Evolutionary conservation across 2,113 vertebrate species (phyloP).

Genomic region (Phaetusa simplex): DNA sequence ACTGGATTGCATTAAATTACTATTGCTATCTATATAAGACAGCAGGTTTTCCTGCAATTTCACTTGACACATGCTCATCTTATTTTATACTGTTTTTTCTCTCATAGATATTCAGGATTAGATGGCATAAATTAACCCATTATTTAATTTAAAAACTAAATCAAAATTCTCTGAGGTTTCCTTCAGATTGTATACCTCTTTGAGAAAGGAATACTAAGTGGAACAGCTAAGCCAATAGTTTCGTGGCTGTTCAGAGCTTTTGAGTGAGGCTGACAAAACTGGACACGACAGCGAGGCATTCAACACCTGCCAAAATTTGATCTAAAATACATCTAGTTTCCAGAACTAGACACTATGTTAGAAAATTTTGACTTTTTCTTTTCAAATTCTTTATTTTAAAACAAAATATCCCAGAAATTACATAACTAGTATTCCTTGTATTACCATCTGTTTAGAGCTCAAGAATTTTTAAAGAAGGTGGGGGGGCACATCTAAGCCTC

Average conservation of each 20-base stretch:
- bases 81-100: background rate
- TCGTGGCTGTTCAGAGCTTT: background rate
- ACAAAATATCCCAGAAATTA: background rate
- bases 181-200: background rate
- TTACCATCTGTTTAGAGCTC: background rate
- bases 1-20: background rate
- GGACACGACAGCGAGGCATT: background rate
- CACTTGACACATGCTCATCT: background rate
- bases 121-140: background rate
- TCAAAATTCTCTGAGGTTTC: background rate
- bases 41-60: background rate
- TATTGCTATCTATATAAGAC: background rate
- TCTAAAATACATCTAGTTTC: background rate
- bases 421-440: background rate
- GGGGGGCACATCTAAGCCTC: background rate
- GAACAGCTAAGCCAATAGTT: background rate
- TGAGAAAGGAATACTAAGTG: background rate
- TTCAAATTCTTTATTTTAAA: background rate
- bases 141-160: background rate
- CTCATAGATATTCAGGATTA: background rate
- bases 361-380: background rate
- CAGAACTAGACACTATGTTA: background rate
- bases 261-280: background rate
- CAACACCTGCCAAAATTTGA: background rate
- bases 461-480: background rate